Conservation (phyloP, 2,888 invertebrate species). For the Eupithecia inturbata region DNA sequence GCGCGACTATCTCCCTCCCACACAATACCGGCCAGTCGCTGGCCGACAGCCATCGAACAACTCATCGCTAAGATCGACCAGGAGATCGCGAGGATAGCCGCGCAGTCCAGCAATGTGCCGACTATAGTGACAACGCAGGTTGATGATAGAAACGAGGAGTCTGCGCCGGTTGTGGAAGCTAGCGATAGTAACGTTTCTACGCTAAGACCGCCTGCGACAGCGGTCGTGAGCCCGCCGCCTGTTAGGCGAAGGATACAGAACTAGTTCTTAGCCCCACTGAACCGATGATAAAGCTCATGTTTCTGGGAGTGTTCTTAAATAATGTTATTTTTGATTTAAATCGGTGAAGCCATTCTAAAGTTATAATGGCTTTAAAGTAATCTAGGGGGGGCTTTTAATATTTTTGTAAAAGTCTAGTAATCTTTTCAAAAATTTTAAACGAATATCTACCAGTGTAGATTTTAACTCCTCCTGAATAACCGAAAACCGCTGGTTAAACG, state of each 20-base stretch:
- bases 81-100: slow-evolving; percentile 71
- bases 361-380: background rate
- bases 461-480: too few species aligned
- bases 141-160: background rate
- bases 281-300: background rate
- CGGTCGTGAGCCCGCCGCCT: slow-evolving; percentile 68
- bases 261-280: background rate
- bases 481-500: too few species aligned
- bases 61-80: slow-evolving; percentile 70
- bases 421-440: too few species aligned
- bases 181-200: slow-evolving; percentile 38
- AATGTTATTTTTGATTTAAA: background rate
- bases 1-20: slow-evolving; percentile 88
- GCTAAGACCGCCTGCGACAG: slow-evolving; percentile 60
- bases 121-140: slow-evolving; percentile 9
- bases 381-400: too few species aligned
- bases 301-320: background rate
- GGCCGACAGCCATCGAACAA: slow-evolving; percentile 73
- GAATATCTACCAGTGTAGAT: too few species aligned
- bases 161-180: slow-evolving; percentile 32
- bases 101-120: slow-evolving; percentile 46
- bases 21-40: slow-evolving; percentile 78
- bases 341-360: background rate
- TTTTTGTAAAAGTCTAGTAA: too few species aligned
- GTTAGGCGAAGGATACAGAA: slow-evolving; percentile 30